Conservation (phyloP, 1,140 invertebrate genomes). For the Rhopalosiphum padi region DNA sequence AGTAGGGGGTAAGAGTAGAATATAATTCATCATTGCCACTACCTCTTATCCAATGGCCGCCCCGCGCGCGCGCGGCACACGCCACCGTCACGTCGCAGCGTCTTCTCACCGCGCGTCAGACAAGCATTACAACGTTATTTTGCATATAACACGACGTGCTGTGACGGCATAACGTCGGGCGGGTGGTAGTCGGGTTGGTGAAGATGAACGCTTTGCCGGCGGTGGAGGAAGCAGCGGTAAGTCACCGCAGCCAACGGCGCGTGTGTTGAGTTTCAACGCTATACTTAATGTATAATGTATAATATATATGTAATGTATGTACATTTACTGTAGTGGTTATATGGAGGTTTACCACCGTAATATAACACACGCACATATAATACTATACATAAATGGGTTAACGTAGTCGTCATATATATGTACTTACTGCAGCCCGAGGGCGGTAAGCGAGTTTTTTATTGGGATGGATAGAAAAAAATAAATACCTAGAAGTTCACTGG, state of each 20-base stretch:
- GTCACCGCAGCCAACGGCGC: neutral
- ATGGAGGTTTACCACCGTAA: neutral
- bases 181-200: neutral
- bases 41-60: neutral
- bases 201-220: neutral
- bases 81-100: neutral
- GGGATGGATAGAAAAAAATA: neutral
- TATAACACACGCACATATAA: neutral
- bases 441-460: neutral
- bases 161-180: constrained; percentile 7
- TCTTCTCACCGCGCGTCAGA: neutral
- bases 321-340: neutral
- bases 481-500: neutral
- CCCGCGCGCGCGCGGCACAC: neutral
- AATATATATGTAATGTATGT: neutral
- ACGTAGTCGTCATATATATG: neutral
- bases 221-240: neutral
- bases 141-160: constrained; percentile 46
- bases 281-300: constrained; percentile 11
- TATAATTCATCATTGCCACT: neutral
- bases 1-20: neutral
- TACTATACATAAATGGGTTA: neutral
- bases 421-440: neutral
- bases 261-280: neutral
- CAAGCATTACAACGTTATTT: constrained; percentile 29